Percentiles rank a stretch among this genome's conserved stretches.
Evolutionary conservation across 1,140 invertebrate species (phyloP).

Genomic region (Drosophila ohnishii): DNA sequence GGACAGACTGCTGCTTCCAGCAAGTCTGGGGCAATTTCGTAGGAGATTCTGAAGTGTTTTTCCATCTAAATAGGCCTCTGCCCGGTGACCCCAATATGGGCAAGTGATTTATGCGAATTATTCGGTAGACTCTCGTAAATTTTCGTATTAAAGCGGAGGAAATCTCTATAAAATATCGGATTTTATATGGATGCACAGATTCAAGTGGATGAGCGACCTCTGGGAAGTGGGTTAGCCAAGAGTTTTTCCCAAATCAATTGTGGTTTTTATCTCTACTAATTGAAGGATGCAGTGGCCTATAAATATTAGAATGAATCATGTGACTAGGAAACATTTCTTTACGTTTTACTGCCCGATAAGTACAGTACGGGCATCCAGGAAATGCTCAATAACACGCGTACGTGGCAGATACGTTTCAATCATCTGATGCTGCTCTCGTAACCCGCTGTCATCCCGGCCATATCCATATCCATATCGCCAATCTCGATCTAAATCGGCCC

Average conservation of each 20-base stretch:
- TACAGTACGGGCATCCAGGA: slow-evolving; percentile 20
- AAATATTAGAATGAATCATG: slow-evolving; percentile 3
- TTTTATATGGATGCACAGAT: slow-evolving; percentile 17
- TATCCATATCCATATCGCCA: slow-evolving; percentile 39
- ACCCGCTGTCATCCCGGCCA: slow-evolving; percentile 22
- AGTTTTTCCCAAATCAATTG: slow-evolving; percentile 36
- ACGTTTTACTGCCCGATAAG: slow-evolving; percentile 30
- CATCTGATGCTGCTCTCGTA: slow-evolving; percentile 6
- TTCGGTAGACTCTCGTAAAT: slow-evolving; percentile 55
- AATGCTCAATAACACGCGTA: slow-evolving; percentile 29
- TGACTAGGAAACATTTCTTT: slow-evolving; percentile 39
- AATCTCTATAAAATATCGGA: slow-evolving; percentile 43
- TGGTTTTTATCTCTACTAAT: slow-evolving; percentile 6
- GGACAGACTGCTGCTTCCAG: slow-evolving; percentile 13
- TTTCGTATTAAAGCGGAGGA: slow-evolving; percentile 27
- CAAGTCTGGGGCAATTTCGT: slow-evolving; percentile 53
- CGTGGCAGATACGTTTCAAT: slow-evolving; percentile 45
- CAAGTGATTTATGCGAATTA: slow-evolving; percentile 76
- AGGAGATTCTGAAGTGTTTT: slow-evolving; percentile 65
- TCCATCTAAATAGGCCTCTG: slow-evolving; percentile 63
- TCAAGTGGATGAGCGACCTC: slow-evolving; percentile 25
- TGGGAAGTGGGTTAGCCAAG: slow-evolving; percentile 26
- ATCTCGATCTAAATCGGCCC: slow-evolving; percentile 37
- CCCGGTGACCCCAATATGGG: slow-evolving; percentile 59
- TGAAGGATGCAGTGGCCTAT: not conserved